phyloP scores from a whole-genome alignment of 2,888 invertebrate genomes.

The Neoascia interrupta region DNA sequence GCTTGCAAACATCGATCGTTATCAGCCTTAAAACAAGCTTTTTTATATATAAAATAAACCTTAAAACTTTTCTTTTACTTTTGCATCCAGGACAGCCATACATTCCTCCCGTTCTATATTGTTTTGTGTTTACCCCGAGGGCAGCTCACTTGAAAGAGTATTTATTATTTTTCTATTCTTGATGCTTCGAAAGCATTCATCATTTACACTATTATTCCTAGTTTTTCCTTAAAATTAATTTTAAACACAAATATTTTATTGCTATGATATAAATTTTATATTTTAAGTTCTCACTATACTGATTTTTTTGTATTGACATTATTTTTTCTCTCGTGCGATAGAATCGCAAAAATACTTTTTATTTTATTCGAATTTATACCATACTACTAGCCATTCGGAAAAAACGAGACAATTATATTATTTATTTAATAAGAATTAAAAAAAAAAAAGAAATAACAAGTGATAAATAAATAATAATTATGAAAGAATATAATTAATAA shows the following conservation, averaged over 20 bases:
- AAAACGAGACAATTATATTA: slow-evolving; percentile 37
- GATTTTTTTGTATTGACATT: background rate
- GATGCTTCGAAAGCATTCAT: slow-evolving; percentile 41
- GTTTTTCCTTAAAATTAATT: slow-evolving; percentile 41
- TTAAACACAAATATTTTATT: background rate
- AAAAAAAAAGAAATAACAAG: slow-evolving; percentile 38
- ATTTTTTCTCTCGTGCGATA: slow-evolving; percentile 38
- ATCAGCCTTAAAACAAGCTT: too few species aligned
- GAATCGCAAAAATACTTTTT: slow-evolving; percentile 44
- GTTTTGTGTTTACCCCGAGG: slow-evolving; percentile 48
- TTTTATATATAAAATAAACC: too few species aligned
- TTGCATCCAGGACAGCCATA: slow-evolving; percentile 35
- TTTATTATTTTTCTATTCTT: slow-evolving; percentile 32
- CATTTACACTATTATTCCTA: slow-evolving; percentile 51
- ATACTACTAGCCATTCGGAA: slow-evolving; percentile 49
- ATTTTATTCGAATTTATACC: slow-evolving; percentile 62
- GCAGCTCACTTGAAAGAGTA: slow-evolving; percentile 61
- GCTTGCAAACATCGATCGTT: too few species aligned
- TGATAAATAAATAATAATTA: slow-evolving; percentile 61
- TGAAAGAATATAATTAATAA: slow-evolving; percentile 37
- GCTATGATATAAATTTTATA: slow-evolving; percentile 20
- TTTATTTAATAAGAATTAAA: slow-evolving; percentile 40
- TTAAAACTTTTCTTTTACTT: background rate
- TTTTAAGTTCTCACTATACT: slow-evolving; percentile 1
- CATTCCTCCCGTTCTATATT: slow-evolving; percentile 42